phyloP scores from a whole-genome alignment of 2,113 vertebrate genomes.

The Ammodytes dubius region DNA sequence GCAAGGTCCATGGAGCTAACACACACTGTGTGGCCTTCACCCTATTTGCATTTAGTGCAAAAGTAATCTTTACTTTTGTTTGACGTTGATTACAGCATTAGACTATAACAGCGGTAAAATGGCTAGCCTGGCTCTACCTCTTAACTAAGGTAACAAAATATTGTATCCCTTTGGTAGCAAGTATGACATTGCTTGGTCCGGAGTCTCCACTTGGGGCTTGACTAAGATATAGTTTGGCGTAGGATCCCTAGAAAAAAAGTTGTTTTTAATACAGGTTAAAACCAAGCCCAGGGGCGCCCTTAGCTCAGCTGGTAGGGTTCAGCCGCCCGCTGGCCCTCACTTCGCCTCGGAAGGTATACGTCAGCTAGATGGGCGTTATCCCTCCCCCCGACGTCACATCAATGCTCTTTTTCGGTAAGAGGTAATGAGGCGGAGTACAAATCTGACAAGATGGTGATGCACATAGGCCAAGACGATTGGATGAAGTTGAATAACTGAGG shows the following conservation, averaged over 20 bases:
- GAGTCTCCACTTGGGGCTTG: background rate
- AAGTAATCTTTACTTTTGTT: background rate
- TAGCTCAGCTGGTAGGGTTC: no score
- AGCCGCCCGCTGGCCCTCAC: no score
- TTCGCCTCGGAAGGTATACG: no score
- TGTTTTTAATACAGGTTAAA: background rate
- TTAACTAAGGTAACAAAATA: background rate
- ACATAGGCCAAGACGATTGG: no score
- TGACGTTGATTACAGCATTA: background rate
- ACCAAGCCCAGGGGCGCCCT: no score
- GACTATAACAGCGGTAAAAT: background rate
- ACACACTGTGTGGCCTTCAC: background rate
- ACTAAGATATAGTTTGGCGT: background rate
- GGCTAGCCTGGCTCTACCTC: background rate
- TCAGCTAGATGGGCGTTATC: no score
- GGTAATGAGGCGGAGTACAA: no score
- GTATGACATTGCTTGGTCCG: background rate
- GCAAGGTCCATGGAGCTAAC: slow-evolving; percentile 28
- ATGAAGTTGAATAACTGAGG: no score
- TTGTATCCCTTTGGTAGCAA: background rate
- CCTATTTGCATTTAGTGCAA: background rate
- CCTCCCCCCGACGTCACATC: no score
- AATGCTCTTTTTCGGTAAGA: no score
- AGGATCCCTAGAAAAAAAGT: background rate
- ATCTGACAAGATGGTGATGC: no score